These are phyloP conservation scores for Andrena flavipes DNA, from an alignment of 2,888 invertebrate species.

Conservation along the genomic window DNA sequence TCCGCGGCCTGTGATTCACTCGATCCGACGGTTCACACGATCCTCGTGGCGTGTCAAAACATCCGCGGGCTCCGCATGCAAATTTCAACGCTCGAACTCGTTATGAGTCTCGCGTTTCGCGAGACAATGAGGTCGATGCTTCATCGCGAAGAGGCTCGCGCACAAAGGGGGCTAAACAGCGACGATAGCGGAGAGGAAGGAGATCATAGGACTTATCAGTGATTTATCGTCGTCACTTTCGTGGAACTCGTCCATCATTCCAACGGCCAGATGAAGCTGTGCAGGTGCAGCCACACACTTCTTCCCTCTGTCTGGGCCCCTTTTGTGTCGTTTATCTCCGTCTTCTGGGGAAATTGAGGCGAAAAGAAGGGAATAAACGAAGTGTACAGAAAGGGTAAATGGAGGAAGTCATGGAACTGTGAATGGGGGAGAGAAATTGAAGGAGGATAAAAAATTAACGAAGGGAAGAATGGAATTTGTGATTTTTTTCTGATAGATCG, in stretches of 20 bases:
- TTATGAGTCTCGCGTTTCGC: constrained; percentile 45
- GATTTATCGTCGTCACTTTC: constrained; percentile 66
- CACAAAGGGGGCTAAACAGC: constrained; percentile 57
- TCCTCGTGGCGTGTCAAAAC: constrained; percentile 30
- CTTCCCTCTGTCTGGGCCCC: not conserved
- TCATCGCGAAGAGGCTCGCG: constrained; percentile 32
- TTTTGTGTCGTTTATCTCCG: constrained; percentile 21
- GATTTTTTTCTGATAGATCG: no score
- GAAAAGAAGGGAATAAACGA: not conserved
- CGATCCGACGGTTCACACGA: constrained; percentile 27
- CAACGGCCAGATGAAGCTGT: constrained; percentile 39
- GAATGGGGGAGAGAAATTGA: not conserved
- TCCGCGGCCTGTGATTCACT: constrained; percentile 15
- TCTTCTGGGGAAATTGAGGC: not conserved
- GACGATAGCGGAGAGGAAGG: constrained; percentile 32
- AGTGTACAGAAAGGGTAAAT: not conserved
- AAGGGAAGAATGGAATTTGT: no score
- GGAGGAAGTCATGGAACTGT: not conserved
- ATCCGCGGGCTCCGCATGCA: constrained; percentile 45
- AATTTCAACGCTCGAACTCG: constrained; percentile 56
- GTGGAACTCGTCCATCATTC: constrained; percentile 68
- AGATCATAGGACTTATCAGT: constrained; percentile 52
- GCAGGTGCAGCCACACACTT: constrained; percentile 13
- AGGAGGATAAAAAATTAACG: not conserved
- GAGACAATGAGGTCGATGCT: constrained; percentile 58